Conservation (phyloP, 2,888 invertebrate genomes). For the Antitype chi region DNA sequence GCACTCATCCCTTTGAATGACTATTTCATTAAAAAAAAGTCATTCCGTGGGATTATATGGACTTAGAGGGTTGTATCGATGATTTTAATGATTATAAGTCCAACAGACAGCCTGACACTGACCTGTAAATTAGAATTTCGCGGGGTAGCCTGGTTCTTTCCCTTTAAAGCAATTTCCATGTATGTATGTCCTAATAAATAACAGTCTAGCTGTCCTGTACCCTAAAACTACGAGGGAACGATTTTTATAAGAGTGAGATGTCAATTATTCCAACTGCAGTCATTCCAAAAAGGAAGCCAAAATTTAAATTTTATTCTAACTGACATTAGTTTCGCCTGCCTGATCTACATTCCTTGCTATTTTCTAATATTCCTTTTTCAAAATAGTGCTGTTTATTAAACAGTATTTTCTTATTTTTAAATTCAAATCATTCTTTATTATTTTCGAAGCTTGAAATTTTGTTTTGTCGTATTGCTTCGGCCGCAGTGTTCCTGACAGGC, state of each 20-base stretch:
- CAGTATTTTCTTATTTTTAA: conserved; percentile 12
- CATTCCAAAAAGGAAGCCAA: neutral
- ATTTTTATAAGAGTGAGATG: neutral
- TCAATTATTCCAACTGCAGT: neutral
- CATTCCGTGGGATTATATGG: too few species aligned
- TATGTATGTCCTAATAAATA: neutral
- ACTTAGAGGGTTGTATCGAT: too few species aligned
- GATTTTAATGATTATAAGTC: too few species aligned
- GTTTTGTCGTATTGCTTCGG: conserved; percentile 49
- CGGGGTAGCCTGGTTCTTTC: too few species aligned
- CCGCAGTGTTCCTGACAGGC: conserved; percentile 59
- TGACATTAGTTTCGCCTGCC: neutral
- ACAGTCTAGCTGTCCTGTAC: neutral
- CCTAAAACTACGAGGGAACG: neutral
- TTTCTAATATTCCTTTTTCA: neutral
- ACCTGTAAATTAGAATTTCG: too few species aligned
- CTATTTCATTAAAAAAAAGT: too few species aligned
- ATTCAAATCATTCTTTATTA: conserved; percentile 24
- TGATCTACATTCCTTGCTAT: neutral
- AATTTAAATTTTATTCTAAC: neutral
- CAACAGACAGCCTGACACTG: too few species aligned
- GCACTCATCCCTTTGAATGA: too few species aligned
- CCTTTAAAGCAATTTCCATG: neutral
- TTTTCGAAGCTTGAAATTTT: conserved; percentile 32
- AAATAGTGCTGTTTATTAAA: neutral